Percentiles rank a stretch among this genome's conserved stretches.
These are phyloP conservation scores for Nezara viridula DNA, from an alignment of 2,888 invertebrate genomes.

Conservation along the genomic window DNA sequence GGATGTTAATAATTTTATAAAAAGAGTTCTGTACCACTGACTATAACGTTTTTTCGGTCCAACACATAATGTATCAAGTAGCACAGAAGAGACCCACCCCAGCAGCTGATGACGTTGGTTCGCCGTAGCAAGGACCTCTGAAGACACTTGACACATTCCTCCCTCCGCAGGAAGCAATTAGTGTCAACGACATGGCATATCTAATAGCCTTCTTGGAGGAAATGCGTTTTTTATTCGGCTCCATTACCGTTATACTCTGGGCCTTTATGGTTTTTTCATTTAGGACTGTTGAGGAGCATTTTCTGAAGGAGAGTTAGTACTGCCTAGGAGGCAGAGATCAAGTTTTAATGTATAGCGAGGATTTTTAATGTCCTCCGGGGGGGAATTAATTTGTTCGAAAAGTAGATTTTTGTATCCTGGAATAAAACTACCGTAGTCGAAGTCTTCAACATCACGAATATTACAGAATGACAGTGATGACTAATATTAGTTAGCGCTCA, in stretches of 20 bases:
- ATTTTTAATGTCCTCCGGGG: background rate
- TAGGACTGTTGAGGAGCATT: background rate
- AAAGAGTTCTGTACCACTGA: too few relatives aligned
- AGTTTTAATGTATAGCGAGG: background rate
- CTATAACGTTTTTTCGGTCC: too few relatives aligned
- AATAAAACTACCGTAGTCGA: background rate
- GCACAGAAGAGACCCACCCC: too few relatives aligned
- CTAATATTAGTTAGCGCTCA: too few relatives aligned
- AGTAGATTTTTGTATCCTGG: background rate
- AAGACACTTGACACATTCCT: background rate
- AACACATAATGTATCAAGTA: too few relatives aligned
- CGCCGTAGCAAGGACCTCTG: background rate
- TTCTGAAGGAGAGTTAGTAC: background rate
- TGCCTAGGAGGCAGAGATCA: background rate
- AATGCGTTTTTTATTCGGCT: slow-evolving; percentile 42
- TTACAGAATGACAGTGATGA: too few relatives aligned
- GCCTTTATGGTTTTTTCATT: slow-evolving; percentile 4
- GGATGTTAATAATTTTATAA: too few relatives aligned
- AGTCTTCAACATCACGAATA: too few relatives aligned
- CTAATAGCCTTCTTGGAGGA: slow-evolving; percentile 17
- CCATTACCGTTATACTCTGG: background rate
- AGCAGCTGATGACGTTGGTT: background rate
- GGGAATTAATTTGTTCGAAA: background rate
- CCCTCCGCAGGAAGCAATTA: slow-evolving; percentile 2
- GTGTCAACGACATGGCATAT: slow-evolving; percentile 46